Conservation (phyloP, 2,113 vertebrate species). For the Lagopus leucura region DNA sequence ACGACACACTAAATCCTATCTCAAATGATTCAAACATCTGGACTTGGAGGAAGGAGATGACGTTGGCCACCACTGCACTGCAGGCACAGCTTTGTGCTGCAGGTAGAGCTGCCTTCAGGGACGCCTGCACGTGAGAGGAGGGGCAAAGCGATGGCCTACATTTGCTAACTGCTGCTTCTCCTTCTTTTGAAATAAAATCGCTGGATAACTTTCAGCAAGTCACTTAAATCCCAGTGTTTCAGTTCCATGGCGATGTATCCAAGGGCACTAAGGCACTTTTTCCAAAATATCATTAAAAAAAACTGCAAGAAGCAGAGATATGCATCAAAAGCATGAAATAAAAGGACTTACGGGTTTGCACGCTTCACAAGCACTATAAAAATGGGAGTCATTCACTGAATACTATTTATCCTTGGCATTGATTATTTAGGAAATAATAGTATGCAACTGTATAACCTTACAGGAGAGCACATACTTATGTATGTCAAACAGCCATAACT, state of each 20-base stretch:
- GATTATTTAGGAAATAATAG: background rate
- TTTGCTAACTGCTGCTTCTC: background rate
- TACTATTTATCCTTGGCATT: background rate
- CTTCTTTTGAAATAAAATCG: background rate
- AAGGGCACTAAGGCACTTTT: background rate
- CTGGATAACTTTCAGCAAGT: background rate
- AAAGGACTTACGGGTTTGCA: background rate
- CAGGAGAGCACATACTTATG: background rate
- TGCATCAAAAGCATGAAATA: background rate
- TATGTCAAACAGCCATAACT: background rate
- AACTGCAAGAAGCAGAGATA: background rate
- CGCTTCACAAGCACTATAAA: background rate
- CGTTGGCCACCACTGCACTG: background rate
- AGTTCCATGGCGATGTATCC: background rate
- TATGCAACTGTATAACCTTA: background rate
- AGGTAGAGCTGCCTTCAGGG: background rate
- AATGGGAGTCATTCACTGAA: background rate
- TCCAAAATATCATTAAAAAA: background rate
- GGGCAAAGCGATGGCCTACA: background rate
- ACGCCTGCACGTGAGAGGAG: background rate
- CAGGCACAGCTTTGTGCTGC: background rate
- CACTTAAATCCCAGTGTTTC: background rate
- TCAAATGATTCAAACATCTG: background rate
- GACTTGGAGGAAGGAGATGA: background rate
- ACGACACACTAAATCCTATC: background rate